Conservation (phyloP, 2,797 vertebrate genomes). For the Mastacembelus armatus region DNA sequence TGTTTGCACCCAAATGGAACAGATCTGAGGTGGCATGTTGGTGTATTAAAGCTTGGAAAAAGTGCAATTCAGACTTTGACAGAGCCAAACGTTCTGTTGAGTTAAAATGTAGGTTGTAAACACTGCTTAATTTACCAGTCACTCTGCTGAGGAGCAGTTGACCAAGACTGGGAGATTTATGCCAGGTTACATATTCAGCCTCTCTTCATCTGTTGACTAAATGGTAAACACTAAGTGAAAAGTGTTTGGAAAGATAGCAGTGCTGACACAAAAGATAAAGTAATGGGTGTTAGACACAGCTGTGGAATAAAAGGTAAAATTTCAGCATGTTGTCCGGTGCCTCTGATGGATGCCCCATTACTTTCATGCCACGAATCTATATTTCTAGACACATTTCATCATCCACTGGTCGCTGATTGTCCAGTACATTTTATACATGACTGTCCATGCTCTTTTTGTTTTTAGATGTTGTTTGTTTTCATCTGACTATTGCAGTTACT, state of each 20-base stretch:
- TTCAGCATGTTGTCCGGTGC: too few species aligned
- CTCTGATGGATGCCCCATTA: too few species aligned
- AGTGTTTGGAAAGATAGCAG: slow-evolving; percentile 2
- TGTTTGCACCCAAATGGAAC: slow-evolving; percentile 46
- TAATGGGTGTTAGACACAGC: too few species aligned
- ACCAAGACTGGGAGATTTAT: slow-evolving; percentile 38
- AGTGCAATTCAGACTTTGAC: slow-evolving; percentile 33
- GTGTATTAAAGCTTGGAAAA: slow-evolving; percentile 18
- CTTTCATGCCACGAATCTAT: too few species aligned
- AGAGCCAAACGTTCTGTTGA: slow-evolving; percentile 50
- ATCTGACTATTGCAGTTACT: too few species aligned
- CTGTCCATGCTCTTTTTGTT: too few species aligned
- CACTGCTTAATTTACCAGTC: slow-evolving; percentile 54
- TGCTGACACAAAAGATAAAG: slow-evolving; percentile 4
- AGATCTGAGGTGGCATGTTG: slow-evolving; percentile 25
- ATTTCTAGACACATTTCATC: too few species aligned
- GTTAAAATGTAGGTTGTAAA: too few species aligned
- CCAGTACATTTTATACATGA: too few species aligned
- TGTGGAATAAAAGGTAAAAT: too few species aligned
- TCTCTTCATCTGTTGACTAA: slow-evolving; percentile 7
- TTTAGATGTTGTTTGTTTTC: too few species aligned
- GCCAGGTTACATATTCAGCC: slow-evolving; percentile 18
- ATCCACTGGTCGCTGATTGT: too few species aligned
- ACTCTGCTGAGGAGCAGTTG: slow-evolving; percentile 47
- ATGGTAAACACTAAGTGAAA: slow-evolving; percentile 8